Percentiles rank a stretch among this genome's conserved stretches.
These are phyloP conservation scores for Geophilus truncorum DNA, from an alignment of 2,888 invertebrate species.

Conservation along the genomic window DNA sequence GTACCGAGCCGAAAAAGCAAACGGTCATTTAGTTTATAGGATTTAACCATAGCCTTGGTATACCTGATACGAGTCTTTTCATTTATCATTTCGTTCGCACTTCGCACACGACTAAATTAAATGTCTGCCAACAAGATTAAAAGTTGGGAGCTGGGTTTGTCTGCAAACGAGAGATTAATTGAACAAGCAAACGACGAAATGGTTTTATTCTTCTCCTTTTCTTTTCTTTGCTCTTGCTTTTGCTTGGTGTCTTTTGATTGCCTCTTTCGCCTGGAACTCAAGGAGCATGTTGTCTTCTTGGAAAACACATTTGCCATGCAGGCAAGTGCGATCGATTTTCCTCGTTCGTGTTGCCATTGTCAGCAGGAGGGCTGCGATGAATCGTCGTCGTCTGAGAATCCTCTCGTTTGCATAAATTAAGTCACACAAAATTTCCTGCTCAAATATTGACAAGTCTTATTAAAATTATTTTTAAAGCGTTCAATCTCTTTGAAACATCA, in stretches of 20 bases:
- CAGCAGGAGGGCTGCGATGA: conserved; percentile 6
- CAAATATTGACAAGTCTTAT: not conserved
- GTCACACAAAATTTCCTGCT: not conserved
- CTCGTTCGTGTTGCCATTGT: conserved; percentile 5
- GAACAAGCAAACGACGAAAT: conserved; percentile 1
- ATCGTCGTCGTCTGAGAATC: not conserved
- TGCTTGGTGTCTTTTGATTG: not conserved
- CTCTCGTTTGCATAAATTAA: conserved; percentile 1
- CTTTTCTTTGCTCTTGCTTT: not conserved
- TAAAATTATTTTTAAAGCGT: not conserved
- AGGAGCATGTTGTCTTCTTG: conserved; percentile 6
- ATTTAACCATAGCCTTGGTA: not conserved
- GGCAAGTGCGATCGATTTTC: conserved; percentile 7
- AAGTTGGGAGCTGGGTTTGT: not conserved
- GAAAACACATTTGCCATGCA: conserved; percentile 16
- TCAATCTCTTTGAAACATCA: conserved; percentile 7
- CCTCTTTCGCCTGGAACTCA: conserved; percentile 10
- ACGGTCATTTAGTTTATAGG: conserved; percentile 10
- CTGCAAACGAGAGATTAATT: conserved; percentile 20
- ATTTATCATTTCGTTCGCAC: conserved; percentile 5
- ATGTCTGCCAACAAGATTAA: conserved; percentile 16
- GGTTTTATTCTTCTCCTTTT: not conserved
- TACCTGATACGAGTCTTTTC: not conserved
- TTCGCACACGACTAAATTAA: conserved; percentile 12
- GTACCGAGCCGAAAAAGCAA: not conserved